phyloP scores from a whole-genome alignment of 2,888 invertebrate species.

The Ctena decussata region DNA sequence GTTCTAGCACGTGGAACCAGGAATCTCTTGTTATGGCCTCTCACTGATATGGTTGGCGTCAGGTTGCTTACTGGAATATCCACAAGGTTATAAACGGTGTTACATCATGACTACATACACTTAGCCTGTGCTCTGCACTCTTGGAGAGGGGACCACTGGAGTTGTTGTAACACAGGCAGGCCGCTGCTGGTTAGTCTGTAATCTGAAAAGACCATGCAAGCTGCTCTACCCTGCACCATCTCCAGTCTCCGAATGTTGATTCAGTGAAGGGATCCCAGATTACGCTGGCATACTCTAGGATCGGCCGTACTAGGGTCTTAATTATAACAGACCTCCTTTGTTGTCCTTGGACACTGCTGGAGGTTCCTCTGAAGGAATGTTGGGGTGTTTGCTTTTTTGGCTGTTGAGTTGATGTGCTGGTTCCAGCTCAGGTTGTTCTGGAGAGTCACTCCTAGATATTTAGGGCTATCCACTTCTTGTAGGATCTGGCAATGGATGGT shows the following conservation, averaged over 20 bases:
- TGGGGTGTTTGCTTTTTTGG: slow-evolving; percentile 4
- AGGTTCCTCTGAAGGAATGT: slow-evolving; percentile 20
- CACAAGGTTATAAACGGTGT: background rate
- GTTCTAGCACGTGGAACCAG: background rate
- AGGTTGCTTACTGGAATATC: background rate
- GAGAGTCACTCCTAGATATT: slow-evolving; percentile 5
- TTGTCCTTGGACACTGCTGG: slow-evolving; percentile 19
- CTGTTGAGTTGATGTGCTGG: slow-evolving; percentile 16
- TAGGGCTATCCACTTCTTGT: background rate
- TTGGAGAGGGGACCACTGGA: background rate
- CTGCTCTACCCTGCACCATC: background rate
- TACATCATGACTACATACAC: background rate
- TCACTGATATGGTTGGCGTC: background rate
- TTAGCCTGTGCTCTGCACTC: background rate
- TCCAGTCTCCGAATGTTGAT: background rate
- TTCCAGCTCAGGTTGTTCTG: slow-evolving; percentile 15
- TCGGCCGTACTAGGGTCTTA: background rate
- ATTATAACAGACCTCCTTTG: slow-evolving; percentile 36
- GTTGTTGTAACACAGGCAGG: background rate
- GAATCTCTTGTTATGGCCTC: background rate
- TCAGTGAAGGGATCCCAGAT: background rate
- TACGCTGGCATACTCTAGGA: background rate
- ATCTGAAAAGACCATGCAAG: background rate
- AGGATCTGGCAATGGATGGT: background rate
- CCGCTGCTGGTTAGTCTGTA: background rate